Conservation (phyloP, 2,888 invertebrate genomes). For the Lutraria lutraria region DNA sequence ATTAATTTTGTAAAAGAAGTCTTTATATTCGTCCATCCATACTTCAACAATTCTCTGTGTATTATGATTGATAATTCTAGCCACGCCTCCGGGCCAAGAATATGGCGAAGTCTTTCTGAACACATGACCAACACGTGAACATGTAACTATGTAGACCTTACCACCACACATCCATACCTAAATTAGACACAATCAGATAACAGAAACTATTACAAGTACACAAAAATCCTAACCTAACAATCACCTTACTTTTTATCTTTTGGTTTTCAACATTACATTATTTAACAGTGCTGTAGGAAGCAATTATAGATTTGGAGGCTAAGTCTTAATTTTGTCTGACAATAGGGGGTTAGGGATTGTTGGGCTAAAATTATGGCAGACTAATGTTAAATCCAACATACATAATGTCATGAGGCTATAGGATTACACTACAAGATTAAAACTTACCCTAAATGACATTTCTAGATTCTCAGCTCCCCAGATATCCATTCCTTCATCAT, state of each 20-base stretch:
- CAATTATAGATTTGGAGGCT: no score
- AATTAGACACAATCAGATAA: not conserved
- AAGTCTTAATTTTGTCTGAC: no score
- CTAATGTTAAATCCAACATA: no score
- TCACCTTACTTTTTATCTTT: no score
- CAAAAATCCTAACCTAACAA: no score
- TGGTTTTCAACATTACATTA: not conserved
- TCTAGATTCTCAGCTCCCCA: conserved; percentile 99
- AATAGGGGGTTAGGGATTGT: no score
- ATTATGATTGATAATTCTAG: conserved; percentile 96
- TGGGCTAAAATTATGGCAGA: no score
- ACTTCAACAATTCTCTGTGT: conserved; percentile 99
- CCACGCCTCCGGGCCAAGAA: conserved; percentile 97
- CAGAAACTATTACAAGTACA: not conserved
- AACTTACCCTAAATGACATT: conserved; percentile 96
- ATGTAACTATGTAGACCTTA: conserved; percentile 86
- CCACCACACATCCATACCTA: conserved; percentile 87
- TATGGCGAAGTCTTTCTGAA: conserved; percentile 93
- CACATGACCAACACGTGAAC: conserved; percentile 87
- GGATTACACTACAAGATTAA: no score
- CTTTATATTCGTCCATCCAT: conserved; percentile 99
- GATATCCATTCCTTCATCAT: conserved; percentile 99
- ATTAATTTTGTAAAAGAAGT: conserved; percentile 86
- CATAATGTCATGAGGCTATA: no score
- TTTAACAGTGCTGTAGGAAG: no score